These are phyloP conservation scores for Camelus dromedarius DNA, from an alignment of 2,113 vertebrate genomes.

Conservation along the genomic window DNA sequence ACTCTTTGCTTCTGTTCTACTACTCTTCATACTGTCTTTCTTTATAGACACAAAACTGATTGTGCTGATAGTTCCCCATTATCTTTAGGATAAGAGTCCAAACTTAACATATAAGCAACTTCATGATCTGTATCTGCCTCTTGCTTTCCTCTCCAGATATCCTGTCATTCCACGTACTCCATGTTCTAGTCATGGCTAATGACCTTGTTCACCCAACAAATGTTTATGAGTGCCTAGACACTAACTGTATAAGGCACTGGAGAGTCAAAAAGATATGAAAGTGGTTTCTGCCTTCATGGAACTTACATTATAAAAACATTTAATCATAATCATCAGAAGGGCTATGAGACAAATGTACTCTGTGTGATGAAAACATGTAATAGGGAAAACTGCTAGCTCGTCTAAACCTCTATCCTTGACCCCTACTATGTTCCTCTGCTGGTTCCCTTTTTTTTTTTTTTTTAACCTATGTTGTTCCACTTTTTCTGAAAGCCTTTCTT, in stretches of 20 bases:
- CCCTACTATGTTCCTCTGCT: background rate
- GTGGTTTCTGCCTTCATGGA: background rate
- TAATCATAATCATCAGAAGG: background rate
- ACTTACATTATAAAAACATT: conserved; percentile 12
- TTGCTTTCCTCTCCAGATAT: background rate
- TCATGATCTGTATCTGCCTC: background rate
- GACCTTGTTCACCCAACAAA: background rate
- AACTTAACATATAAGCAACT: background rate
- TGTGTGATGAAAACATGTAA: background rate
- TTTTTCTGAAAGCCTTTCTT: background rate
- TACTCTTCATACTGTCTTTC: background rate
- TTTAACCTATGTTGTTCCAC: background rate
- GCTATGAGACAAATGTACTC: background rate
- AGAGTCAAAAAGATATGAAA: background rate
- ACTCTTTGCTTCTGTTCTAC: background rate
- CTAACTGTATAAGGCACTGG: background rate
- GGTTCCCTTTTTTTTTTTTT: background rate
- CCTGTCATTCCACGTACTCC: background rate
- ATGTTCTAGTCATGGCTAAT: background rate
- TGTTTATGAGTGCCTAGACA: background rate
- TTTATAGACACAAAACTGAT: background rate
- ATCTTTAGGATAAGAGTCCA: background rate
- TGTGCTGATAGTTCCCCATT: background rate
- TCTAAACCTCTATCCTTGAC: background rate
- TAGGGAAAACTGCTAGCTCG: background rate